Conservation (phyloP, 2,113 vertebrate genomes). For the Ailurus styani region DNA sequence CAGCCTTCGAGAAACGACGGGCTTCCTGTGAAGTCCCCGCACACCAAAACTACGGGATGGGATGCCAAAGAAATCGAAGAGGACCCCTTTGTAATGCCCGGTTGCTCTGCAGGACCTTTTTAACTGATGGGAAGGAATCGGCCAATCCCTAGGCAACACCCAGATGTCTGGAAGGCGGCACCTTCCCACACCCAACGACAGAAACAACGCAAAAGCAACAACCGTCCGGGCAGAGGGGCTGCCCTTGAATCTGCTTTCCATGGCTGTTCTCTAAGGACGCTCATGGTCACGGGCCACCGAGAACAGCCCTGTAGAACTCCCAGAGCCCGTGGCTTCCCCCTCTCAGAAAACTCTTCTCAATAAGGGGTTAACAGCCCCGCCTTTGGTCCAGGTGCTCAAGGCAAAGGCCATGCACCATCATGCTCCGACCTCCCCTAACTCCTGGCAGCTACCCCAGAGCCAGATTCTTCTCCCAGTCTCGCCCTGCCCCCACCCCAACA, state of each 20-base stretch:
- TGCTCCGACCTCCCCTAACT: neutral
- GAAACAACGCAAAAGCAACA: neutral
- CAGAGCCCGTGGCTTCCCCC: neutral
- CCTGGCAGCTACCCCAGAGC: neutral
- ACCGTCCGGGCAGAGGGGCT: accelerated
- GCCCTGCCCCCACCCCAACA: neutral
- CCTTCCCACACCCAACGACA: neutral
- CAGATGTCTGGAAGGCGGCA: neutral
- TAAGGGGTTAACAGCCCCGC: accelerated
- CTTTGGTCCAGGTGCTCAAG: neutral
- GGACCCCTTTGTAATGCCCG: accelerated
- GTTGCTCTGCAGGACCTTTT: neutral
- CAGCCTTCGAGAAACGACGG: neutral
- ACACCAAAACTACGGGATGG: neutral
- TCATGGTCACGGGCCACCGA: accelerated
- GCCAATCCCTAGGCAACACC: neutral
- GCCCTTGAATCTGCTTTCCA: neutral
- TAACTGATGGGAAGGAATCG: neutral
- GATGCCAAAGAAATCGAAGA: neutral
- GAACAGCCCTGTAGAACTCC: neutral
- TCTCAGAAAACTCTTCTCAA: neutral
- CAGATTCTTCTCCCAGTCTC: neutral
- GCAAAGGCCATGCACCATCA: neutral
- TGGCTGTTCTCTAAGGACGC: neutral
- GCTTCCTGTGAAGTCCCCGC: neutral